Evolutionary conservation across 2,113 vertebrate species (phyloP), one percentile per base, ranked within the genome.

Genomic region (Salvelinus fontinalis): DNA sequence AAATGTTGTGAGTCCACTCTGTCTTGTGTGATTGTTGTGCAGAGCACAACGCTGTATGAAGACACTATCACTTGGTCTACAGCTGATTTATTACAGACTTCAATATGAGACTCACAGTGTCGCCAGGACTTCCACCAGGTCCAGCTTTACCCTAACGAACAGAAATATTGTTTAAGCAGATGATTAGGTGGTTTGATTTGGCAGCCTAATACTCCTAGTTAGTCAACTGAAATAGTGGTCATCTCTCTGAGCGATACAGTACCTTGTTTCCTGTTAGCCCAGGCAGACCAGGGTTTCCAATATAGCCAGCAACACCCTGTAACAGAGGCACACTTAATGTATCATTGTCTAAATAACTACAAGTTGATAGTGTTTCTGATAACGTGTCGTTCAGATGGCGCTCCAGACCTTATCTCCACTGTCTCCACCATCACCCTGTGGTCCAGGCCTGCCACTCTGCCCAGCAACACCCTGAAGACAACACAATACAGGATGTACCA

Each of bases 251-350:
- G 16, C 8, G 60, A 64, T 9, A 64, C 1, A 24, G 24, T 70
- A 82, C 83, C 70, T 85, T 85, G n/a, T 31, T 20, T 82, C 83
- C 83, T 77, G 82, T 85, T 60, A 48, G 22, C 54, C 83, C 83
- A 59, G 77, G 75, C 16, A 80, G 51, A 26, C 83, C 80, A 18
- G 79, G 44, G 71, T 82, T 82, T 49, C 83, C 83, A 12, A 67
- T 31, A 62, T 82, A 85, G 57, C 83, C 83, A 13, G 24, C 1
- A 34, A 76, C 44, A 11, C 83, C 83, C 83, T 85, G 49, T 2
- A 68, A 76, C 29, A 77, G 31, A 48, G 18, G 44, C 12, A 44
- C 13, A 24, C 54, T 9, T 8, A 39, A 8, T 39, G 34, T 39
- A 18, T 71, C 11, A n/a, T 14, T 14, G 14, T 51, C 12, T 22